These are phyloP conservation scores for Elaeidobius kamerunicus DNA, from an alignment of 2,888 invertebrate species.

Conservation along the genomic window DNA sequence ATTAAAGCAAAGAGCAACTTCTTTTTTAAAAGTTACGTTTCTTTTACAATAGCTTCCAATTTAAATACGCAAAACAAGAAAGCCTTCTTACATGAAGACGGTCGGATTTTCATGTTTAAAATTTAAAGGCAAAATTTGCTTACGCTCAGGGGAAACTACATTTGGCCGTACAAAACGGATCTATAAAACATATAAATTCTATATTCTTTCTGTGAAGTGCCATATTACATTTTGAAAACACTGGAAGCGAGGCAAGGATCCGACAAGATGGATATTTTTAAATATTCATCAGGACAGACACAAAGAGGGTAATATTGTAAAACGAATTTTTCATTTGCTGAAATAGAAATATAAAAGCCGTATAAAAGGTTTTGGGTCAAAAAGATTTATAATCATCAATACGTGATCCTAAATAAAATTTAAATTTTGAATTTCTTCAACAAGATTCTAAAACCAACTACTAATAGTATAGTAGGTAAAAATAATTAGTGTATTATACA, in stretches of 20 bases:
- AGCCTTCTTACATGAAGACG: constrained; percentile 21
- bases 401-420: too few relatives aligned
- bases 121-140: constrained; percentile 31
- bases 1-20: constrained; percentile 16
- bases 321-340: constrained; percentile 49
- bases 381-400: constrained; percentile 16
- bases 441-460: too few relatives aligned
- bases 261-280: constrained; percentile 44
- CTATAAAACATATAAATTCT: constrained; percentile 46
- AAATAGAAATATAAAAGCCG: constrained; percentile 42
- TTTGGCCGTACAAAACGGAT: constrained; percentile 40
- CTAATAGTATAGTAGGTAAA: too few relatives aligned
- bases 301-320: constrained; percentile 49
- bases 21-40: constrained; percentile 19
- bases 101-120: constrained; percentile 30
- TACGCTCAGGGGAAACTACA: constrained; percentile 35
- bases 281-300: constrained; percentile 49
- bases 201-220: constrained; percentile 45
- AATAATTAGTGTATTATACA: too few relatives aligned
- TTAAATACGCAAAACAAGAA: constrained; percentile 21
- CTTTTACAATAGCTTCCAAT: constrained; percentile 28
- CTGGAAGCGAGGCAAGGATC: constrained; percentile 39
- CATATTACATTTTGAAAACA: constrained; percentile 41
- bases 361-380: constrained; percentile 29
- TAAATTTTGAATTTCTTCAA: too few relatives aligned